Base-by-base conservation (phyloP, 2,113 vertebrate species). In the Ia io region DNA sequence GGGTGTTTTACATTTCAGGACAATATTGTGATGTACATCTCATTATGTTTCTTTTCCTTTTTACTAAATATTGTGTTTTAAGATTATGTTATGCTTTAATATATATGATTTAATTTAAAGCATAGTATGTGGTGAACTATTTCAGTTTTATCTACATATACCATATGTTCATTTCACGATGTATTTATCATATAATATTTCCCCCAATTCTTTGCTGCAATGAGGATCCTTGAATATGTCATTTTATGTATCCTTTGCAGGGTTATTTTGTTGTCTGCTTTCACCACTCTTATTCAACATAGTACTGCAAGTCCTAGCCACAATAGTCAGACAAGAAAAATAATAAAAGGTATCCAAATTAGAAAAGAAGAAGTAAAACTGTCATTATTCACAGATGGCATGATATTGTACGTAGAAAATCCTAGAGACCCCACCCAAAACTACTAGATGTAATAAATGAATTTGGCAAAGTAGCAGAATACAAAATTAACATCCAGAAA, bases 61-160 rank as follows among this genome's bases (percentile, higher is more conserved):
- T 47, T 63, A 30, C 49, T 37, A 82, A 90, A 71, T n/a, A 49
- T 9, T 65, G 70, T 35, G 16, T 56, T 95, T 90, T 61, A n/a
- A 95, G 47, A 61, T 71, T 53, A 14, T 13, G 9, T 53, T 28
- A 44, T 74, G 59, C 9, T 93, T 85, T 95, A 59, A 22, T 56
- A n/a, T 1, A 63, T 65, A 87, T 84, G 51, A 90, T 69, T 77
- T 13, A 84, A 91, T 91, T 85, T 95, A 42, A 96, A 94, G 42
- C n/a, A 35, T 30, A 61, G 12, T 37, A 30, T 14, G 28, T 37
- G 14, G 35, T 32, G 49, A 93, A 47, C 9, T 56, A 77, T 42
- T 56, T 96, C 40, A 30, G 69, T 94, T 91, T 12, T 77, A 65
- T 42, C 49, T 71, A 35, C 20, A 25, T 69, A 35, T 56, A 35